phyloP scores from a whole-genome alignment of 35 echinoderm and acorn worm genomes.

The Anneissia japonica region DNA sequence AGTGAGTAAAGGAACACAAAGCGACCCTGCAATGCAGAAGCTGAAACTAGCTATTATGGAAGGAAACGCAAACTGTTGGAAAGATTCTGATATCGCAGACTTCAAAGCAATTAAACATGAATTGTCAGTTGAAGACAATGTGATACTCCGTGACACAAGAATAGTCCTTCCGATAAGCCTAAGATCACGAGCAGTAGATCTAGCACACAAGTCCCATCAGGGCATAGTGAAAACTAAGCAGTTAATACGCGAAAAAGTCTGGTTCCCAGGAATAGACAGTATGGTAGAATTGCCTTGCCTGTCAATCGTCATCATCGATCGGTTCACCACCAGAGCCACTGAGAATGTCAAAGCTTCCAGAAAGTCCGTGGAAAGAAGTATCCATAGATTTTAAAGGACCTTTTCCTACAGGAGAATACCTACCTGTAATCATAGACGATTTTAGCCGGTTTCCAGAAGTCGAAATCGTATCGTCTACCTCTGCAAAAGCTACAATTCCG shows the following conservation, averaged over 20 bases:
- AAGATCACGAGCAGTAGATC: background rate
- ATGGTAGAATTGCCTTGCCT: slow-evolving; percentile 56
- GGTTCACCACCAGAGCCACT: slow-evolving; percentile 37
- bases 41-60: background rate
- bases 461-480: slow-evolving; percentile 61
- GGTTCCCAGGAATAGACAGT: slow-evolving; percentile 64
- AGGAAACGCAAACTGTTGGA: background rate
- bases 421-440: slow-evolving; percentile 16
- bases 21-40: background rate
- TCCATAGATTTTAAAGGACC: slow-evolving; percentile 18
- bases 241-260: slow-evolving; percentile 63
- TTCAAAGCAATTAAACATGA: background rate
- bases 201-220: slow-evolving; percentile 28
- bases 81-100: background rate
- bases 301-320: slow-evolving; percentile 40
- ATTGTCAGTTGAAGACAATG: background rate
- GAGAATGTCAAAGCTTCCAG: slow-evolving; percentile 29
- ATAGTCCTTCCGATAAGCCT: background rate
- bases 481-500: slow-evolving; percentile 63
- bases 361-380: background rate
- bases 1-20: slow-evolving; percentile 17
- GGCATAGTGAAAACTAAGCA: slow-evolving; percentile 49
- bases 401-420: slow-evolving; percentile 28
- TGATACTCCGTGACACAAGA: background rate
- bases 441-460: slow-evolving; percentile 50